These are phyloP conservation scores for Norana najaformis DNA, from an alignment of 2,888 invertebrate genomes.

Conservation along the genomic window DNA sequence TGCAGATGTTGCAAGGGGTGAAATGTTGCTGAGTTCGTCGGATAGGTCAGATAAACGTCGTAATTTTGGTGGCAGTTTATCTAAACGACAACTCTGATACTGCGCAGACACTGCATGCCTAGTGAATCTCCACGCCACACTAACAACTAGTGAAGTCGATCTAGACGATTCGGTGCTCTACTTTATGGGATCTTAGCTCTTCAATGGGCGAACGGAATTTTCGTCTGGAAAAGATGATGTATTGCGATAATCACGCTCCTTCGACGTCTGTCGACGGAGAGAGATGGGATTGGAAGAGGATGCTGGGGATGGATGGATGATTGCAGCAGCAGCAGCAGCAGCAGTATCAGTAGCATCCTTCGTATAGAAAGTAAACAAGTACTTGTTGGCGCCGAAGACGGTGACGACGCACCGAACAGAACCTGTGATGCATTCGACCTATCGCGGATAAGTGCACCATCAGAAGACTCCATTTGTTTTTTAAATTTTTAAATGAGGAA, in stretches of 20 bases:
- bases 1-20: too few relatives aligned
- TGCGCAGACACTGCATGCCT: too few relatives aligned
- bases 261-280: background rate
- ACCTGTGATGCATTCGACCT: background rate
- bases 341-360: background rate
- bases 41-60: too few relatives aligned
- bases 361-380: background rate
- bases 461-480: background rate
- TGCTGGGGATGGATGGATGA: background rate
- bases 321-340: too few relatives aligned
- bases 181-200: background rate
- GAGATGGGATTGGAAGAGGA: background rate
- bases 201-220: background rate
- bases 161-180: too few relatives aligned
- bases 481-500: background rate
- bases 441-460: background rate
- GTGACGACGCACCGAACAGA: background rate
- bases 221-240: background rate
- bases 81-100: too few relatives aligned
- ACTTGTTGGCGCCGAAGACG: background rate
- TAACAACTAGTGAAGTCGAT: too few relatives aligned
- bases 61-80: too few relatives aligned
- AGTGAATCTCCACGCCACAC: too few relatives aligned
- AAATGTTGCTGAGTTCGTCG: too few relatives aligned
- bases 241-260: background rate